Base-by-base conservation (phyloP, 1,140 invertebrate species). In the Limonius californicus region DNA sequence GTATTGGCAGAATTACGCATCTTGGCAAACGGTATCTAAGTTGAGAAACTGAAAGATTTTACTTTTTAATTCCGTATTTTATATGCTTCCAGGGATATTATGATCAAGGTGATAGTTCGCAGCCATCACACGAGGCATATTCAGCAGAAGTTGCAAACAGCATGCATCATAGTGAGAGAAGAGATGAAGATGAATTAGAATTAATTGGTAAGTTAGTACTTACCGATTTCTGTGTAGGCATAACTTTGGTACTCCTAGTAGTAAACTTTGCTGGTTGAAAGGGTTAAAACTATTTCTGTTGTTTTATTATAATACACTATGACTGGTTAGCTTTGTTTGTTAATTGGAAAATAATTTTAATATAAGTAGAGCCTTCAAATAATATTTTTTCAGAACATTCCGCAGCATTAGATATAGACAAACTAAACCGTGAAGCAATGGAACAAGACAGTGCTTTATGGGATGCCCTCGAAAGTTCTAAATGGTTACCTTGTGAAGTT, bases 381-480 rank as follows among this genome's bases (percentile, higher is more conserved):
- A n/a, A n/a, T n/a, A n/a, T n/a, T n/a, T 66, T 83, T 82, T 57
- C 77, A 85, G 90, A 92, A 58, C 89, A 92, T 72, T 89, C 89
- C 63, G 77, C 82, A 57, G 78, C 83, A 20, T 72, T 90, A 19
- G 89, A 92, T 70, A 74, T 88, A 4, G 89, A 92, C 14, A 86
- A 86, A 70, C 72, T 87, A 61, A 92, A 92, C 72, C 80, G 85
- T 62, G 89, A 92, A 62, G 80, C 84, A 32, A 82, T 89, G 27
- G 87, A 91, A 60, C 82, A 86, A 39, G 88, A 91, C 70, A 82
- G 85, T 45, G 87, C 85, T 62, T 76, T 92, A 0, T 92, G 89
- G 85, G 89, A 91, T 77, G 86, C 85, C n/a, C 68, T 92, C 21
- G 89, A 92, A 73, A 85, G 85, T 65, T 90, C 89, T 1, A 88